These are phyloP conservation scores for Pemphredon lugubris DNA, from an alignment of 2,888 invertebrate genomes.

Conservation along the genomic window DNA sequence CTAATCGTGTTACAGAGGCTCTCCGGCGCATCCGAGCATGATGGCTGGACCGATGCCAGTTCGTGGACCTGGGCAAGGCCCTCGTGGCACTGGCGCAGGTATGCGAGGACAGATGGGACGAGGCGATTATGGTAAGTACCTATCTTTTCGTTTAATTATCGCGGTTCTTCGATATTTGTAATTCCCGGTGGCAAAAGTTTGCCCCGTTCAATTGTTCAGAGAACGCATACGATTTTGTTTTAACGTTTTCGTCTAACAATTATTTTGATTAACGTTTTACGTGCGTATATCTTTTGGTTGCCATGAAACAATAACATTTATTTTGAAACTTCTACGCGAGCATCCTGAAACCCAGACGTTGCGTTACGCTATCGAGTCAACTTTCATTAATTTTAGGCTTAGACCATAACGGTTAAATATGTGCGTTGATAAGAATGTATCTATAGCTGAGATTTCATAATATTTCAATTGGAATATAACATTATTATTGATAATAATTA, in stretches of 20 bases:
- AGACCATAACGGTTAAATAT: slow-evolving; percentile 18
- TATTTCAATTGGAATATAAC: no score
- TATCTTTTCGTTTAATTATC: slow-evolving; percentile 2
- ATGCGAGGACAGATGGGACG: slow-evolving; percentile 89
- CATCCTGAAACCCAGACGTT: no score
- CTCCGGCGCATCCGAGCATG: slow-evolving; percentile 89
- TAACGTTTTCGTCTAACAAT: slow-evolving; percentile 3
- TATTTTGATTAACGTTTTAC: background rate
- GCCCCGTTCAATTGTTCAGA: slow-evolving; percentile 1
- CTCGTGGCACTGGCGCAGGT: slow-evolving; percentile 82
- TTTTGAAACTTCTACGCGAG: no score
- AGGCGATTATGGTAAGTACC: slow-evolving; percentile 94
- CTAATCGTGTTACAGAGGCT: slow-evolving; percentile 84
- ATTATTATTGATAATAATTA: no score
- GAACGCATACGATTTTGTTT: background rate
- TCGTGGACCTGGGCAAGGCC: slow-evolving; percentile 83
- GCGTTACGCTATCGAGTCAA: slow-evolving; percentile 4
- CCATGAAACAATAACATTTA: background rate
- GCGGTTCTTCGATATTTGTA: slow-evolving; percentile 15
- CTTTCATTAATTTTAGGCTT: slow-evolving; percentile 36
- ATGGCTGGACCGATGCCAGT: slow-evolving; percentile 87
- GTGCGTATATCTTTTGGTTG: slow-evolving; percentile 13
- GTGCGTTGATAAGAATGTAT: no score
- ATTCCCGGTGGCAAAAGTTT: slow-evolving; percentile 3
- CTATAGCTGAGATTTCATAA: no score